These are phyloP conservation scores for Merops nubicus DNA, from an alignment of 2,113 vertebrate species.

Conservation along the genomic window DNA sequence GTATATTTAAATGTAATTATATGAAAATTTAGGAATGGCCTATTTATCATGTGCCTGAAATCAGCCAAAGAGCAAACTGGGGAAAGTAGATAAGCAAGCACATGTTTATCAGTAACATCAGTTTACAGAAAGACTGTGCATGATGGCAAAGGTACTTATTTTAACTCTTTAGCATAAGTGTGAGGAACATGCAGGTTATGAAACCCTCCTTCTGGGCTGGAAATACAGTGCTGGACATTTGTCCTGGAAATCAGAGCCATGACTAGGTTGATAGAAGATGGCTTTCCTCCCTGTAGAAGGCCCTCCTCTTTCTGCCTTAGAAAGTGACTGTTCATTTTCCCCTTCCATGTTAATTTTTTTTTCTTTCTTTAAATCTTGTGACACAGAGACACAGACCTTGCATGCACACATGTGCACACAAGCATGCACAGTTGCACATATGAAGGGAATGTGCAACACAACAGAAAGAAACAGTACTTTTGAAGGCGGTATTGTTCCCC, in stretches of 20 bases:
- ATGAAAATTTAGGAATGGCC: slow-evolving; percentile 36
- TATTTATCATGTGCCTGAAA: slow-evolving; percentile 54
- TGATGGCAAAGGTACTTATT: background rate
- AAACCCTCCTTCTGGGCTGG: background rate
- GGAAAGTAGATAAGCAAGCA: slow-evolving; percentile 25
- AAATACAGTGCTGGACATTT: background rate
- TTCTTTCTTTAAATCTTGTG: background rate
- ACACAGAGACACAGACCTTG: background rate
- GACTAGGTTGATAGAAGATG: background rate
- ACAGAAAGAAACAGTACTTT: slow-evolving; percentile 53
- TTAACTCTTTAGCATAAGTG: background rate
- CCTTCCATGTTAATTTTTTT: background rate
- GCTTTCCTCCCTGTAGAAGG: background rate
- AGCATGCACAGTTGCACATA: background rate
- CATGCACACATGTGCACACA: accelerated
- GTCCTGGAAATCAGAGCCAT: background rate
- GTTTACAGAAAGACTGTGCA: background rate
- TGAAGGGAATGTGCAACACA: slow-evolving; percentile 45
- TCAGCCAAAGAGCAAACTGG: slow-evolving; percentile 46
- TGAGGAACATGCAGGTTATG: background rate
- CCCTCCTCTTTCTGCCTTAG: background rate
- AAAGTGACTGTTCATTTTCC: background rate
- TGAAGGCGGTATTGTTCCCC: slow-evolving; percentile 46
- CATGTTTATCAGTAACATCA: slow-evolving; percentile 22
- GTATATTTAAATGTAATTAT: slow-evolving; percentile 62